phyloP scores from a whole-genome alignment of 1,140 invertebrate genomes.

The Lepidurus apus region DNA sequence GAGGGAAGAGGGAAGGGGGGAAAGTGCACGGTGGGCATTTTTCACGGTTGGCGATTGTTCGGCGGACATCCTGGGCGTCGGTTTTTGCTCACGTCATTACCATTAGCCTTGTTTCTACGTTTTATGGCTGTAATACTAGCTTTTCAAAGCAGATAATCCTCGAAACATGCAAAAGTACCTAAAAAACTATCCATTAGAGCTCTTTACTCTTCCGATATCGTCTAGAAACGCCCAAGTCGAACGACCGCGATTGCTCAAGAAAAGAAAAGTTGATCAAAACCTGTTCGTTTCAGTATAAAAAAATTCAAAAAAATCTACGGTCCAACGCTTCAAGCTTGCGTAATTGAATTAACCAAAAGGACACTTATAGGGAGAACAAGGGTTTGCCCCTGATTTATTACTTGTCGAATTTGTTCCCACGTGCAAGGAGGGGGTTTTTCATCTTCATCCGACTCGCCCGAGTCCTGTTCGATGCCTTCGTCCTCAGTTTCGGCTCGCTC shows the following conservation, averaged over 20 bases:
- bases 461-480: conserved; percentile 83
- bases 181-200: not conserved
- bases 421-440: conserved; percentile 38
- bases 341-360: not conserved
- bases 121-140: not conserved
- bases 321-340: not conserved
- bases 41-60: conserved; percentile 7
- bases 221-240: not conserved
- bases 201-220: not conserved
- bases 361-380: not conserved
- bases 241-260: not conserved
- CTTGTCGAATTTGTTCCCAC: conserved; percentile 39
- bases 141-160: not conserved
- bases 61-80: conserved; percentile 12
- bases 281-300: too few relatives aligned
- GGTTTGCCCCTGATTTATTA: not conserved
- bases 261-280: too few relatives aligned
- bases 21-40: conserved; percentile 14
- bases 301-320: not conserved
- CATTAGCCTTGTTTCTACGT: not conserved
- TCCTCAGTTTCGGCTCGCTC: conserved; percentile 67
- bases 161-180: not conserved
- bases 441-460: conserved; percentile 63
- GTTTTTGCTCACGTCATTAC: not conserved
- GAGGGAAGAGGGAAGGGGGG: not conserved